Conservation (phyloP, 2,888 invertebrate genomes). For the Dynastes hyllus region DNA sequence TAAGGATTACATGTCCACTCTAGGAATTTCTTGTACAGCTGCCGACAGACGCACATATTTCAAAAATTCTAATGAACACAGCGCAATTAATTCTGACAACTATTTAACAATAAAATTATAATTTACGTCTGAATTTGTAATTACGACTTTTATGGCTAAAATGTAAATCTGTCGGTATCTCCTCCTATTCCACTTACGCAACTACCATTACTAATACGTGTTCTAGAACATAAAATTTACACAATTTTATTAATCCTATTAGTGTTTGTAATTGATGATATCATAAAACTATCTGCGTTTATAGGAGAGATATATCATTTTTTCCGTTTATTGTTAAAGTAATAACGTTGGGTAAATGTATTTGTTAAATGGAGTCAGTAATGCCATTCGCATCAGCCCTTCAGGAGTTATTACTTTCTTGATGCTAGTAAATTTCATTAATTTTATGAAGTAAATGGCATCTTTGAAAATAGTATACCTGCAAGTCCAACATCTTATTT, state of each 20-base stretch:
- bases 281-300: slow-evolving; percentile 27
- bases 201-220: slow-evolving; percentile 33
- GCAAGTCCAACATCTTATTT: too few species aligned
- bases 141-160: slow-evolving; percentile 33
- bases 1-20: neutral
- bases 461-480: too few species aligned
- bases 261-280: slow-evolving; percentile 34
- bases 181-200: slow-evolving; percentile 26
- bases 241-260: slow-evolving; percentile 42
- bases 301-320: slow-evolving; percentile 25
- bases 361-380: neutral
- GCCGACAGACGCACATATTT: slow-evolving; percentile 24
- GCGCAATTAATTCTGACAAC: slow-evolving; percentile 34
- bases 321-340: slow-evolving; percentile 15
- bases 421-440: too few species aligned
- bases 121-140: slow-evolving; percentile 39
- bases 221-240: slow-evolving; percentile 41
- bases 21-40: neutral
- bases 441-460: too few species aligned
- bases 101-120: slow-evolving; percentile 38
- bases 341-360: neutral
- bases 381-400: too few species aligned
- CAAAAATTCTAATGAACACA: slow-evolving; percentile 29
- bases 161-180: slow-evolving; percentile 30
- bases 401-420: too few species aligned